These are phyloP conservation scores for Lucinisca nassula DNA, from an alignment of 2,888 invertebrate species.

Conservation along the genomic window DNA sequence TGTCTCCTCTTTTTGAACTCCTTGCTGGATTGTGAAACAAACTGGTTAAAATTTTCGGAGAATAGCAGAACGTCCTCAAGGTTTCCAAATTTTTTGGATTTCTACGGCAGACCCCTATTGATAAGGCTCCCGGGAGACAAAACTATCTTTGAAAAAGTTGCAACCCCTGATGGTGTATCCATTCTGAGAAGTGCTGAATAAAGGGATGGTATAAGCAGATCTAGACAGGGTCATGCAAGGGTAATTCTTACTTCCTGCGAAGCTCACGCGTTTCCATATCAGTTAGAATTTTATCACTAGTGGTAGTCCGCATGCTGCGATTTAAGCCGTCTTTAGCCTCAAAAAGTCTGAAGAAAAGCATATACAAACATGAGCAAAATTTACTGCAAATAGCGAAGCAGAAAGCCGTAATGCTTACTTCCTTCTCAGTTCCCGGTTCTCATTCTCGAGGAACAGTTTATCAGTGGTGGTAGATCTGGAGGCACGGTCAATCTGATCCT, in stretches of 20 bases:
- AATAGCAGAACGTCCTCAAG: too few relatives aligned
- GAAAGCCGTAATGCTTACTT: constrained; percentile 76
- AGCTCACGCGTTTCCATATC: constrained; percentile 86
- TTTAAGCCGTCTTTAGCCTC: constrained; percentile 85
- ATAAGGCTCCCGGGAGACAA: too few relatives aligned
- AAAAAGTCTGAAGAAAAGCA: constrained; percentile 79
- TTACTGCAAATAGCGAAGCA: not conserved
- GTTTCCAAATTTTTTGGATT: too few relatives aligned
- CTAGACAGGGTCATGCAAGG: constrained; percentile 48
- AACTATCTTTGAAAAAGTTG: too few relatives aligned
- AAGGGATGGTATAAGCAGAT: not conserved
- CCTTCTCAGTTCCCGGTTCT: constrained; percentile 82
- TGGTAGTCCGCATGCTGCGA: constrained; percentile 81
- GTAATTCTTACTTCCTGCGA: constrained; percentile 83
- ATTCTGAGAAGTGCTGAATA: not conserved
- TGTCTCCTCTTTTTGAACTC: too few relatives aligned
- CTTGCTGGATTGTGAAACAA: too few relatives aligned
- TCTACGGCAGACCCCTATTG: too few relatives aligned
- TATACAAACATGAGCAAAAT: constrained; percentile 4
- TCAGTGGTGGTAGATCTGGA: constrained; percentile 74
- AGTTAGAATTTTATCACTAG: constrained; percentile 86
- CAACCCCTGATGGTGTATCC: too few relatives aligned
- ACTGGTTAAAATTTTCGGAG: too few relatives aligned
- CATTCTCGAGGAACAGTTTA: constrained; percentile 84
- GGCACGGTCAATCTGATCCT: constrained; percentile 75